Base-by-base conservation (phyloP, 2,113 vertebrate genomes). In the Lasiurus cinereus region DNA sequence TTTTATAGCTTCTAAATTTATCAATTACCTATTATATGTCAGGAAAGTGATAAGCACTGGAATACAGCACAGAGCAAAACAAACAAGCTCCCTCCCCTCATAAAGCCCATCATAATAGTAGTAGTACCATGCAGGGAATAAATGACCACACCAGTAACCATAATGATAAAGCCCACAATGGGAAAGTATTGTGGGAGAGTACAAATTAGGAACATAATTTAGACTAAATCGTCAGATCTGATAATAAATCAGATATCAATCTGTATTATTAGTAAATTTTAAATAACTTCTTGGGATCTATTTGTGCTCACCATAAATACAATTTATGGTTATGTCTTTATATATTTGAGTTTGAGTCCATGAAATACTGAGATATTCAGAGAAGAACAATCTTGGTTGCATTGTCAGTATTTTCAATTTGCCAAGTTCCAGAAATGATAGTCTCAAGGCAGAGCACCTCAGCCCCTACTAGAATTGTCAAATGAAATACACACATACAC, bases 281-380 rank as follows among this genome's bases (percentile, higher is more conserved):
- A 8, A 80, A 77, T 80, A 93, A 82, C 4, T 85, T 62, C 33
- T 46, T 64, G 59, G 24, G 69, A 64, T 62, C 46, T 12, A 66
- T n/a, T 79, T 83, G 14, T 46, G 22, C 39, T 88, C 72, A 80
- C 14, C n/a, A 79, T 74, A n/a, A 31, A 27, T 29, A 52, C 33
- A 36, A 36, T 64, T 76, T 48, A 54, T 6, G 54, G 6, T 76
- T 76, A 29, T 19, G 19, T 10, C 31, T 86, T 83, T 39, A 88
- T n/a, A 33, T 80, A 79, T 86, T 90, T 88, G 18, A 79, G 27
- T 24, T 12, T 83, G 33, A 72, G 27, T 66, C 27, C 24, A 83
- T 88, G 29, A 91, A 85, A 82, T 80, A 73, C 14, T 74, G 3
- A 91, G 31, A 59, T 36, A 82, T 14, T 89, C 73, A 73, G 52